Evolutionary conservation across 2,888 invertebrate species (phyloP), one percentile per base, ranked within the genome.

Genomic region (Thereva nobilitata): DNA sequence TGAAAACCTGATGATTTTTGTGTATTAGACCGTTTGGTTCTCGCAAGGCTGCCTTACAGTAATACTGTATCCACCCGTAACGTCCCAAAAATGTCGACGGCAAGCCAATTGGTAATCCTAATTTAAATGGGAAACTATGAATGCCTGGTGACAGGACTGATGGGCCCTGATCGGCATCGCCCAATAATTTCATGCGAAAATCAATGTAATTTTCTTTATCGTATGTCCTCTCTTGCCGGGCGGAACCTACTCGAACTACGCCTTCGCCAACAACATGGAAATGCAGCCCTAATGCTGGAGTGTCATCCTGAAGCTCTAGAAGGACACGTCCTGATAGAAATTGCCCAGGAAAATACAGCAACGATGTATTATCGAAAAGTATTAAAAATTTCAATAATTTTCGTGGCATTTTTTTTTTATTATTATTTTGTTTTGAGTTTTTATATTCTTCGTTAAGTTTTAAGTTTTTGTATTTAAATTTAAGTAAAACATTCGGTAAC

Each of bases 1-100:
- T 94, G 80, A 95, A 95, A n/a, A 95, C 95, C 82, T 95, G 95
- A 79, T 95, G 95, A 79, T 95, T 95, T 80, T 95, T 95, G 78
- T 95, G 95, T 4, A 93, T 93, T 44, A 95, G 83, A 0, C 95
- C 95, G 47, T 79, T 80, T 5, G 94, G 92, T 75, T 95, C 95
- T 55, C 93, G 83, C 12, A 95, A 82, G 0, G 94, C 94, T 23
- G 94, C 92, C 79, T 94, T 94, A 77, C 95, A 95, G 78, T 89
- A 95, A 81, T 95, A 95, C 80, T 95, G 95, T 54, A 95, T 94
- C 95, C 95, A 95, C 56, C 95, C 95, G 75, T 94, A 93, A 71
- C 94, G 93, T 41, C 95, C 95, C 10, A 95, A 84, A 81, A 95
- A 95, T 47, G 95, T 95, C 3, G 95, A 95, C 0, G 95, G 95